Base-by-base conservation (phyloP, 2,888 invertebrate species). In the Aphidius colemani region DNA sequence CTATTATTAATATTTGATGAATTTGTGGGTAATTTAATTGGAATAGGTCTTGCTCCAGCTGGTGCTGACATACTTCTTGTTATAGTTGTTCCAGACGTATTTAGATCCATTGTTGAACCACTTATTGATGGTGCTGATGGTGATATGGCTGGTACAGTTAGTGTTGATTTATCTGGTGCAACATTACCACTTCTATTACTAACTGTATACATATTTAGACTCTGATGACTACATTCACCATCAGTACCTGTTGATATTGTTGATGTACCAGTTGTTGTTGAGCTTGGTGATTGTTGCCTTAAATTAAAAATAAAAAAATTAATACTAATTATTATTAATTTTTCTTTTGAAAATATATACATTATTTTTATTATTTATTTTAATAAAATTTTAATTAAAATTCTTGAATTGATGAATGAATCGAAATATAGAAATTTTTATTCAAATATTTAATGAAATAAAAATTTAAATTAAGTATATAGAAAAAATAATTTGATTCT, bases 281-380 rank as follows among this genome's bases (percentile, higher is more conserved):
- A 81, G 40, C 78, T 78, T 13, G 83, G 79, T 9, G 86, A 84
- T 43, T 80, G 77, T 80, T 82, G 82, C 82, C 82, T 82, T 72
- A 4, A 71, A 75, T 11, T 61, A 50, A 61, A 50, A 9, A 53
- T n/a, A 50, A n/a, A 5, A 40, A 53, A 46, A 30, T 30, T 5
- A 30, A 30, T 30, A 30, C 30, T 30, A 30, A 30, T 30, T 30
- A 30, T 5, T 30, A 30, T 30, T 30, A 5, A 30, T 30, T 30
- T 30, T 30, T 30, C 5, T 30, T 30, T 30, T 30, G 3, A n/a
- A n/a, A n/a, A n/a, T n/a, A n/a, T n/a, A n/a, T n/a, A n/a, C n/a
- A n/a, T n/a, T n/a, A n/a, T n/a, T n/a, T n/a, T n/a, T n/a, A n/a
- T n/a, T n/a, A n/a, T n/a, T n/a, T 18, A 3, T 18, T 30, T 3